Base-by-base conservation (phyloP, 53 echinoderm and acorn worm genomes). In the Hippasteria phrygiana region DNA sequence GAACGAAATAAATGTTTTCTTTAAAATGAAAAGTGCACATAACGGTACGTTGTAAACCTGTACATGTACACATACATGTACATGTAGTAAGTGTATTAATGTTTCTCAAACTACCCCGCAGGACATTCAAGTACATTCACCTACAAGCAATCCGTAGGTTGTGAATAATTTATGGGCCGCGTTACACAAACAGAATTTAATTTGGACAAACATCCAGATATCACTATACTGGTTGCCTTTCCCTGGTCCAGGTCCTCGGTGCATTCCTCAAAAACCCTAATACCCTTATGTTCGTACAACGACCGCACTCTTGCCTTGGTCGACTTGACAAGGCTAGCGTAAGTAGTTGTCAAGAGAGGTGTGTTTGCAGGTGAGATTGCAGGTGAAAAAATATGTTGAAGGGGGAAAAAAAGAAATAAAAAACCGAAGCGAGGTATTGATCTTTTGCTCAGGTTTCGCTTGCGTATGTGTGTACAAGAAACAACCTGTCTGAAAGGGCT, bases 401-500 rank as follows among this genome's bases (percentile, higher is more conserved):
- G 29, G 55, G 33, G 27, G 22, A 2, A 27, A 62, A 40, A 33
- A 20, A 39, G 50, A 55, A 10, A 63, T 29, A 17, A 31, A 45
- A 64, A 45, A 26, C 22, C 16, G 56, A 34, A 16, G 39, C 14
- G 28, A 36, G 82, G 41, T 82, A 82, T 82, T 82, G 82, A 82
- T 82, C 82, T 82, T 73, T 45, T 4, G 17, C 45, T 59, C 32
- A 18, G 67, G 31, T 82, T 82, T 66, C 82, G 82, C n/a, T 3
- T 43, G 22, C 64, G 65, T 40, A 40, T 29, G 17, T 43, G 22
- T 81, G 65, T 40, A 40, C 66, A 64, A 43, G 82, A 82, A 66
- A 82, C 82, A 43, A 82, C 42, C 82, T 17, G 66, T 66, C 82
- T 65, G 82, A 66, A 82, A 66, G 82, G 82, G 65, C 82, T 65